phyloP scores from a whole-genome alignment of 1,140 invertebrate genomes.

The Cepaea nemoralis region DNA sequence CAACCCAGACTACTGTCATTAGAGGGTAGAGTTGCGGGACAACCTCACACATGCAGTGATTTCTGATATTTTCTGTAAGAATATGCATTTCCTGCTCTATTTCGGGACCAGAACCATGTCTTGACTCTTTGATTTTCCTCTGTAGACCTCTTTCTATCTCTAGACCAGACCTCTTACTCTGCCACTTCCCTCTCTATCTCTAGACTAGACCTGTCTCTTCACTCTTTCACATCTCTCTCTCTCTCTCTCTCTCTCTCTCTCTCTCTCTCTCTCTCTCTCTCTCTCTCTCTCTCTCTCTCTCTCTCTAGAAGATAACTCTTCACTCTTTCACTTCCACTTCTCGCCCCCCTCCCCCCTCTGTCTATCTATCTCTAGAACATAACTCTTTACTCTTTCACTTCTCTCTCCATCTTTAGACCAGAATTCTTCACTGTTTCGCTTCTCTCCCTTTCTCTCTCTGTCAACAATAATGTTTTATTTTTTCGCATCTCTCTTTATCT shows the following conservation, averaged over 20 bases:
- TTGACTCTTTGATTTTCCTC: constrained; percentile 6
- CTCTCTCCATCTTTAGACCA: neutral
- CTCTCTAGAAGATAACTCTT: neutral
- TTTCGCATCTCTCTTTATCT: neutral
- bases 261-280: neutral
- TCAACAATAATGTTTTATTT: neutral
- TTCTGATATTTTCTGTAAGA: no score
- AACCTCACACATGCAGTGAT: no score
- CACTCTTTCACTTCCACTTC: neutral
- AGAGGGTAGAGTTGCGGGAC: no score
- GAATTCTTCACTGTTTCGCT: neutral
- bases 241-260: neutral
- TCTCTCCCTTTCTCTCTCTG: neutral
- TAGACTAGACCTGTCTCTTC: no score
- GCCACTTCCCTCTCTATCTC: no score
- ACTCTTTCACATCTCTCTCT: neutral
- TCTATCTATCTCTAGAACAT: neutral
- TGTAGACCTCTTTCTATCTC: neutral
- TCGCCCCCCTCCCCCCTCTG: neutral
- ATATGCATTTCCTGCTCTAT: no score
- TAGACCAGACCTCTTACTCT: no score
- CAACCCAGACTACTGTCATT: no score
- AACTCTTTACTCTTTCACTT: neutral
- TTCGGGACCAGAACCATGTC: no score
- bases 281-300: neutral